These are phyloP conservation scores for Takifugu flavidus DNA, from an alignment of 2,113 vertebrate species.

Conservation along the genomic window DNA sequence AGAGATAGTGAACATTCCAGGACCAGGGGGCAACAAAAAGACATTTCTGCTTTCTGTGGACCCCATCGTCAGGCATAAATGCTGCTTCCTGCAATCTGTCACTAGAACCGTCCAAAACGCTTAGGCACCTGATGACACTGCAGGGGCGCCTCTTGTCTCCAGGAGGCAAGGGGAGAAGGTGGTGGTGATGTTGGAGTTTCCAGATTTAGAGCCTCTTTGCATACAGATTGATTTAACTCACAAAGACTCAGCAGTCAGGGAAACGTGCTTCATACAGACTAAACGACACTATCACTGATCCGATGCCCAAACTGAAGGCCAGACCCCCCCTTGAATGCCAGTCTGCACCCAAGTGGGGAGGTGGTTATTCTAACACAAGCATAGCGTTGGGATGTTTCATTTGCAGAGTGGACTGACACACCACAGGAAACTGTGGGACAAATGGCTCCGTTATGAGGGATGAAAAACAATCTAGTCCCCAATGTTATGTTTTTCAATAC, in stretches of 20 bases:
- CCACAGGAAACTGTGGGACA: constrained; percentile 64
- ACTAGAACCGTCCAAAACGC: constrained; percentile 76
- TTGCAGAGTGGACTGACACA: constrained; percentile 53
- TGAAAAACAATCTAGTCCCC: constrained; percentile 85
- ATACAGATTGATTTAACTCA: background rate
- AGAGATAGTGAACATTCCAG: constrained; percentile 81
- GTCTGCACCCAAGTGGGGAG: constrained; percentile 53
- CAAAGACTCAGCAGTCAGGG: too few species aligned
- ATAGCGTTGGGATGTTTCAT: constrained; percentile 32
- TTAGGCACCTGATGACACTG: constrained; percentile 75
- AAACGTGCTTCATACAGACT: background rate
- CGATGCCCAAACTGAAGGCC: constrained; percentile 19
- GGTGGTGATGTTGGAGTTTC: background rate
- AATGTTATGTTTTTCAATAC: constrained; percentile 84
- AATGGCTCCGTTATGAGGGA: constrained; percentile 71
- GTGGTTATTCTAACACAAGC: constrained; percentile 60
- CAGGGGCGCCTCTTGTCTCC: constrained; percentile 68
- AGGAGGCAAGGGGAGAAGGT: constrained; percentile 24
- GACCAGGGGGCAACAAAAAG: constrained; percentile 76
- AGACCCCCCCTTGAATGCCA: constrained; percentile 27
- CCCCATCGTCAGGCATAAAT: constrained; percentile 73
- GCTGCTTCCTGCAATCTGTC: constrained; percentile 82
- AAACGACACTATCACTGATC: background rate
- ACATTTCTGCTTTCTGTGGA: constrained; percentile 76
- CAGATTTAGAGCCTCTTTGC: constrained; percentile 2